Conservation (phyloP, 2,797 vertebrate genomes). For the Monodelphis domestica region DNA sequence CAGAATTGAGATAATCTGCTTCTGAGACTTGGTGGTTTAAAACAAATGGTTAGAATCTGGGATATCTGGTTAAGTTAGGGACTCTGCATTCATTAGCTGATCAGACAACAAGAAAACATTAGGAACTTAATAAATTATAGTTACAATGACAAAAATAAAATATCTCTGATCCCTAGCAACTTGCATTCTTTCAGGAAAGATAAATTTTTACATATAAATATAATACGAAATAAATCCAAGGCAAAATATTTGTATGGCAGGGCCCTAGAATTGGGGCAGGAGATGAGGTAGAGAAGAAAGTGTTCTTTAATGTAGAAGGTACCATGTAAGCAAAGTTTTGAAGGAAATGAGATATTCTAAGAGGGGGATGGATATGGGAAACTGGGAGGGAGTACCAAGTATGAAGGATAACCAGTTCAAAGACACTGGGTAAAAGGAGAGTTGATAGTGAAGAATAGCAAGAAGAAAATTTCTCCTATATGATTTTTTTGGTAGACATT, state of each 20-base stretch:
- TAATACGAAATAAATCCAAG: background rate
- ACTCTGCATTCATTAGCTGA: background rate
- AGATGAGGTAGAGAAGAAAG: background rate
- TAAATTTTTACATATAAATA: background rate
- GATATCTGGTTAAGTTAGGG: background rate
- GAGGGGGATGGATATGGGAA: background rate
- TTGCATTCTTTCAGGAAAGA: background rate
- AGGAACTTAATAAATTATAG: background rate
- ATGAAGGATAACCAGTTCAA: background rate
- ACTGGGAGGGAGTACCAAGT: background rate
- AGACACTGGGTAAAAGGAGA: background rate
- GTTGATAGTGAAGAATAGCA: background rate
- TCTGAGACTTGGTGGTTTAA: background rate
- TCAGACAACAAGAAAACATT: background rate
- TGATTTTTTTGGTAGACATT: background rate
- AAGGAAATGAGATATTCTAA: background rate
- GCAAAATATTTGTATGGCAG: background rate
- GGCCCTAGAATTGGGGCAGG: background rate
- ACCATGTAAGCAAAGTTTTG: background rate
- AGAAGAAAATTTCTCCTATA: background rate
- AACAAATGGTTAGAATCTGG: background rate
- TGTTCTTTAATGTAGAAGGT: background rate
- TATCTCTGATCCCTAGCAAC: background rate
- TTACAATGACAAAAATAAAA: background rate
- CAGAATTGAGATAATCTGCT: background rate